Evolutionary conservation across 2,797 vertebrate species (phyloP).

Genomic region (Brotula barbata): DNA sequence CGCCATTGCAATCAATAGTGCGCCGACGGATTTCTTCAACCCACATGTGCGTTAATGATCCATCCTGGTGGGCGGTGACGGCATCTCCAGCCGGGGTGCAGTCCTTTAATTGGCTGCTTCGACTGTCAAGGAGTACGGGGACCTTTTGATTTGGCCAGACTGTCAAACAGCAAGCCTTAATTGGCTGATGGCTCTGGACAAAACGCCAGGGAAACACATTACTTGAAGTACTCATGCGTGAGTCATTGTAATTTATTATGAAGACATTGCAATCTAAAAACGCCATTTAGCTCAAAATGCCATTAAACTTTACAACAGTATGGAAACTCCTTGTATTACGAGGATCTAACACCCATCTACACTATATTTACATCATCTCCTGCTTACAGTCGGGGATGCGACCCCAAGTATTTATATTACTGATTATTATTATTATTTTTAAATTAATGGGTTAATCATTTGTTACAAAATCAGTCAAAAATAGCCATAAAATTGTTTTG

Average conservation of each 20-base stretch:
- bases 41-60: slow-evolving; percentile 48
- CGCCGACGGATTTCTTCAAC: slow-evolving; percentile 20
- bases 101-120: slow-evolving; percentile 61
- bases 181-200: slow-evolving; percentile 42
- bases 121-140: slow-evolving; percentile 38
- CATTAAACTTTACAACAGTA: slow-evolving; percentile 66
- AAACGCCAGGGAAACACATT: slow-evolving; percentile 57
- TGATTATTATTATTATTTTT: too few species aligned
- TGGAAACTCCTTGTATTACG: slow-evolving; percentile 42
- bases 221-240: slow-evolving; percentile 51
- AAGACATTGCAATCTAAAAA: slow-evolving; percentile 47
- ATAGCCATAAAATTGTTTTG: too few species aligned
- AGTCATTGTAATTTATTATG: slow-evolving; percentile 47
- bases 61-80: slow-evolving; percentile 34
- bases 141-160: slow-evolving; percentile 60
- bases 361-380: slow-evolving; percentile 19
- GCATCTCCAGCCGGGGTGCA: slow-evolving; percentile 9
- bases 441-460: too few species aligned
- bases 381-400: background rate
- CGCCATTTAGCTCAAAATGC: slow-evolving; percentile 57
- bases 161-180: slow-evolving; percentile 52
- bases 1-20: slow-evolving; percentile 41
- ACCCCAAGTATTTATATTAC: too few species aligned
- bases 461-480: too few species aligned
- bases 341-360: slow-evolving; percentile 42